These are phyloP conservation scores for Parasteatoda tepidariorum DNA, from an alignment of 1,140 invertebrate species.

Conservation along the genomic window DNA sequence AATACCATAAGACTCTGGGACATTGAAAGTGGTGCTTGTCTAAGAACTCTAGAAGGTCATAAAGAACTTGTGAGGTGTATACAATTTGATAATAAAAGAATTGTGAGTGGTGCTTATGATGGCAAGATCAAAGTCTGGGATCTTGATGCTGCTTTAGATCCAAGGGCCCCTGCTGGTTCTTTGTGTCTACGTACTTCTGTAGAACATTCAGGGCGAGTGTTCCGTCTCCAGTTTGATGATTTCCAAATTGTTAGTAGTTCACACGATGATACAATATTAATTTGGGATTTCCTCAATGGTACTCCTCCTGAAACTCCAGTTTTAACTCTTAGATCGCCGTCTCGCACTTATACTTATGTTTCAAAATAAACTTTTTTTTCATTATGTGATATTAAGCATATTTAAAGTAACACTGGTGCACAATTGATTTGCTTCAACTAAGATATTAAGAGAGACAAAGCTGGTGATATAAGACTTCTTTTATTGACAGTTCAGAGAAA, in stretches of 20 bases:
- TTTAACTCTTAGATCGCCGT: conserved; percentile 62
- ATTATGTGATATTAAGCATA: background rate
- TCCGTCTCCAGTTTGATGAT: conserved; percentile 99
- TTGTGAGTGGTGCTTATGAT: conserved; percentile 99
- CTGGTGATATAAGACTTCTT: too few relatives aligned
- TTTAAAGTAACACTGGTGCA: background rate
- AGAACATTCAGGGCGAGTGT: conserved; percentile 98
- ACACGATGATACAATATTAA: conserved; percentile 99
- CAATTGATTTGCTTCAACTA: background rate
- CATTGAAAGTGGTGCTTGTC: conserved; percentile 97
- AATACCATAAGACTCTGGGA: conserved; percentile 99
- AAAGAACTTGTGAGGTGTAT: conserved; percentile 98
- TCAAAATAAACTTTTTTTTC: conserved; percentile 59
- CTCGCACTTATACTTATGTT: conserved; percentile 65
- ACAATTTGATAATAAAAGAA: conserved; percentile 96
- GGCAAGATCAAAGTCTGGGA: conserved; percentile 99
- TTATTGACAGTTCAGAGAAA: background rate
- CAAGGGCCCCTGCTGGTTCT: conserved; percentile 87
- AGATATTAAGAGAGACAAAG: too few relatives aligned
- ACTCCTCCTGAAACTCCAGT: conserved; percentile 64
- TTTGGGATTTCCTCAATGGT: conserved; percentile 98
- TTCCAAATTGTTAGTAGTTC: conserved; percentile 99
- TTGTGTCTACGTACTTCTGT: conserved; percentile 95
- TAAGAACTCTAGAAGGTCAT: conserved; percentile 96
- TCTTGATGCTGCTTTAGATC: conserved; percentile 94